phyloP scores from a whole-genome alignment of 2,888 invertebrate genomes.

The Neoitamus cyanurus region DNA sequence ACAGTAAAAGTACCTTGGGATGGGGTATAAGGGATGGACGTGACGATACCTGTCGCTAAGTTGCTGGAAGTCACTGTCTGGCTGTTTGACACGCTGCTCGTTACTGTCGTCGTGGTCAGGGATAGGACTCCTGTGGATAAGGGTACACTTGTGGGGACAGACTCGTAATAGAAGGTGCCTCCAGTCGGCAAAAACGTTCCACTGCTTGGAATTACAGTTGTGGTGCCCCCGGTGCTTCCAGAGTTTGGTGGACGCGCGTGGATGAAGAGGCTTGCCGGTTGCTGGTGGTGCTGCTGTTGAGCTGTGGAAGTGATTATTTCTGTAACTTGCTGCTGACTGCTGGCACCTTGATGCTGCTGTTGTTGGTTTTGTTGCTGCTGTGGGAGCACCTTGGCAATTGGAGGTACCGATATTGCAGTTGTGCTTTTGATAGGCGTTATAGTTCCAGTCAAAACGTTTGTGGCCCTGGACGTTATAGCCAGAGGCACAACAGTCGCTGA shows the following conservation, averaged over 20 bases:
- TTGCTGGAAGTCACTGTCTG: conserved; percentile 56
- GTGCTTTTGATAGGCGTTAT: conserved; percentile 62
- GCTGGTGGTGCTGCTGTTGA: conserved; percentile 47
- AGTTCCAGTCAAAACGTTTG: conserved; percentile 63
- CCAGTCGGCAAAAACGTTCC: conserved; percentile 60
- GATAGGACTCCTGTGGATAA: conserved; percentile 64
- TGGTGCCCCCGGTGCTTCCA: conserved; percentile 48
- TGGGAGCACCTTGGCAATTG: conserved; percentile 64
- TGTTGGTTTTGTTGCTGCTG: conserved; percentile 55
- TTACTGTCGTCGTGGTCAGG: conserved; percentile 63
- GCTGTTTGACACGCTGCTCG: conserved; percentile 60
- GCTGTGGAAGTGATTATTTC: conserved; percentile 53
- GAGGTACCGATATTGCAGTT: conserved; percentile 57
- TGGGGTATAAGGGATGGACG: conserved; percentile 61
- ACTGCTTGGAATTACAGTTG: conserved; percentile 56
- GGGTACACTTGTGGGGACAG: conserved; percentile 62
- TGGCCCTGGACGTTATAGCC: conserved; percentile 60
- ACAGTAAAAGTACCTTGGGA: conserved; percentile 64
- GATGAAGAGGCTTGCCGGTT: conserved; percentile 59
- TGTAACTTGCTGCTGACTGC: conserved; percentile 47
- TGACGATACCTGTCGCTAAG: conserved; percentile 56
- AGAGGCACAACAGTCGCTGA: conserved; percentile 63
- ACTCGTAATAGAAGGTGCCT: conserved; percentile 64
- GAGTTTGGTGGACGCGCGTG: conserved; percentile 58
- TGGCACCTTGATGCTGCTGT: conserved; percentile 42